Conservation (phyloP, 1,140 invertebrate genomes). For the Metaphire vulgaris region DNA sequence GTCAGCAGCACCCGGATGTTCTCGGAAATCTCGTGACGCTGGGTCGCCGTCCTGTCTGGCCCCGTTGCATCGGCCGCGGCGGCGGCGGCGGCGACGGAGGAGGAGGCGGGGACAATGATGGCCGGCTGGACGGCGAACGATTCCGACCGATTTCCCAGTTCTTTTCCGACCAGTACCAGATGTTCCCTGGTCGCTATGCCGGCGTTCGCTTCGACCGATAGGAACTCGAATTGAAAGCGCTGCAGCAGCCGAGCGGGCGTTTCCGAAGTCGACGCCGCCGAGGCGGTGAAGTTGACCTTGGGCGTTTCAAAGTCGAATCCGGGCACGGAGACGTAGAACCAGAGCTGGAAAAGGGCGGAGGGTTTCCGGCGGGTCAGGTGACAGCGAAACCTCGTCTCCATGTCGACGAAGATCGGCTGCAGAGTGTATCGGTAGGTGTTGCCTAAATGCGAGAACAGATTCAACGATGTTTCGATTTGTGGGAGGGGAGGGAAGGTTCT, state of each 20-base stretch:
- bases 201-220: neutral
- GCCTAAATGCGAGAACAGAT: too few relatives aligned
- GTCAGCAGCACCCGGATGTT: slow-evolving; percentile 13
- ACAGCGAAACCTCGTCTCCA: slow-evolving; percentile 35
- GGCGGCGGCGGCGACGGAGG: neutral
- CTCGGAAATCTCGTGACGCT: neutral
- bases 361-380: slow-evolving; percentile 39
- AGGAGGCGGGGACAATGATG: neutral
- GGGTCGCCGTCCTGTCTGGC: too few relatives aligned
- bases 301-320: slow-evolving; percentile 34
- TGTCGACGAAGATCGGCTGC: slow-evolving; percentile 36
- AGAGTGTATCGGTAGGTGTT: slow-evolving; percentile 40
- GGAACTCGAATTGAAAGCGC: neutral
- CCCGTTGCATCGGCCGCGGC: too few relatives aligned
- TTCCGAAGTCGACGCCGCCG: too few relatives aligned
- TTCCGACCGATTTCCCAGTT: neutral
- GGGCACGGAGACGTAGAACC: slow-evolving; percentile 36
- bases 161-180: neutral
- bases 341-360: slow-evolving; percentile 37
- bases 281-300: slow-evolving; percentile 30
- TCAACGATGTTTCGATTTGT: too few relatives aligned
- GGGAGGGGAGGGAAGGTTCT: too few relatives aligned
- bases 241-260: neutral
- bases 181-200: neutral
- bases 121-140: neutral